Evolutionary conservation across 2,888 invertebrate species (phyloP).

Genomic region (Troglohyphantes excavatus): DNA sequence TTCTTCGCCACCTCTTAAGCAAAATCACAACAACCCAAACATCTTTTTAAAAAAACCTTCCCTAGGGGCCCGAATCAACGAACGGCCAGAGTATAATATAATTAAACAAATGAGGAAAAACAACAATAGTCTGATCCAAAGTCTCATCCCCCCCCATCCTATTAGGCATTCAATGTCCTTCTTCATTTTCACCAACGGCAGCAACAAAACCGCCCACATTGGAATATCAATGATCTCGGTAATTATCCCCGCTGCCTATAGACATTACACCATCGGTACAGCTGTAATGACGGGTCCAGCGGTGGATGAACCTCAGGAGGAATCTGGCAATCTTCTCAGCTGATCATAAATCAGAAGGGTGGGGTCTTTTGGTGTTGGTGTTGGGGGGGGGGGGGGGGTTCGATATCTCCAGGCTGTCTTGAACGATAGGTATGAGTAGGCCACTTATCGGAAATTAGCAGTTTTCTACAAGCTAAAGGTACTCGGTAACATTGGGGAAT

Average conservation of each 20-base stretch:
- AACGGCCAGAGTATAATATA: too few relatives aligned
- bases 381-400: too few relatives aligned
- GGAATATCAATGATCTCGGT: slow-evolving; percentile 2
- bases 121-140: too few relatives aligned
- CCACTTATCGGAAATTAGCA: too few relatives aligned
- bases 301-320: slow-evolving; percentile 17
- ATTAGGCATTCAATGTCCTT: neutral
- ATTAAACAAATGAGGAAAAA: too few relatives aligned
- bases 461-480: too few relatives aligned
- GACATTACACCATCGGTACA: neutral
- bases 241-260: neutral
- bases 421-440: neutral
- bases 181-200: neutral
- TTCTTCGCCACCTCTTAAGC: too few relatives aligned
- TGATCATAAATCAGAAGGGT: slow-evolving; percentile 18
- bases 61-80: too few relatives aligned
- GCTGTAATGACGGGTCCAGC: neutral
- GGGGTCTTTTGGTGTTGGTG: neutral
- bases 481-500: too few relatives aligned
- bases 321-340: neutral
- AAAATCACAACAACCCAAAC: too few relatives aligned
- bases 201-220: neutral
- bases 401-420: neutral
- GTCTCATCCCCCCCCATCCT: neutral
- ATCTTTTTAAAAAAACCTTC: too few relatives aligned